A percentile compares a stretch with the other conserved stretches of the same genome.
Conservation (phyloP, 2,888 invertebrate genomes). For the Tetranychus truncatus region DNA sequence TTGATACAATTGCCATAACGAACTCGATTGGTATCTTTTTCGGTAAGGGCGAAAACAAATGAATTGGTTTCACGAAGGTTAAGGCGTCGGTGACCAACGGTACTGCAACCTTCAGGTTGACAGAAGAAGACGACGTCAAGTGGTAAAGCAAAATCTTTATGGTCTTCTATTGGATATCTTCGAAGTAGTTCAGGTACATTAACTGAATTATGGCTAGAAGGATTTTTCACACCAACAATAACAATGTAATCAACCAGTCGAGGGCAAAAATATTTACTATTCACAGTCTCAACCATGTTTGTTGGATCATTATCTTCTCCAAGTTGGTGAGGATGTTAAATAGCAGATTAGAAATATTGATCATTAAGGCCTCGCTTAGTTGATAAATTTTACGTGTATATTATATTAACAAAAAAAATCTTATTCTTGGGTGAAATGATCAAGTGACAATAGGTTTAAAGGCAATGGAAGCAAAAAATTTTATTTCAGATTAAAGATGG, state of each 20-base stretch:
- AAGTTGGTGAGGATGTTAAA: neutral
- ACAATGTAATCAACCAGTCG: conserved; percentile 71
- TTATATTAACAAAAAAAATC: no score
- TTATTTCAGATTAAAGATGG: no score
- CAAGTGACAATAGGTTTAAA: no score
- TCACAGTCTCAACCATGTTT: conserved; percentile 7
- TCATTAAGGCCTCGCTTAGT: no score
- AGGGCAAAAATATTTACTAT: conserved; percentile 34
- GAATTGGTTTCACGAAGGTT: conserved; percentile 74
- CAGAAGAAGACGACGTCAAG: conserved; percentile 98
- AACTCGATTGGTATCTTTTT: conserved; percentile 73
- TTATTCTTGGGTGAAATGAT: no score
- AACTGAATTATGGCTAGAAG: conserved; percentile 37
- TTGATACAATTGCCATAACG: conserved; percentile 90
- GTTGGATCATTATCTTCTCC: neutral
- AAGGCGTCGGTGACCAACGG: conserved; percentile 63
- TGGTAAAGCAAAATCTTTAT: conserved; percentile 82
- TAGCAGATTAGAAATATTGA: no score
- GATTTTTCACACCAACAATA: conserved; percentile 70
- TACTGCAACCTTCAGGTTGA: conserved; percentile 83
- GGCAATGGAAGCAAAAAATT: no score
- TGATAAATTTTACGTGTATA: no score
- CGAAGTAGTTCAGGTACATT: conserved; percentile 66
- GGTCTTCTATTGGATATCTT: conserved; percentile 85
- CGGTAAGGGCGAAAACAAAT: conserved; percentile 93